Percentiles rank a stretch among this genome's conserved stretches.
phyloP scores from a whole-genome alignment of 2,888 invertebrate genomes.

The Xanthia icteritia region DNA sequence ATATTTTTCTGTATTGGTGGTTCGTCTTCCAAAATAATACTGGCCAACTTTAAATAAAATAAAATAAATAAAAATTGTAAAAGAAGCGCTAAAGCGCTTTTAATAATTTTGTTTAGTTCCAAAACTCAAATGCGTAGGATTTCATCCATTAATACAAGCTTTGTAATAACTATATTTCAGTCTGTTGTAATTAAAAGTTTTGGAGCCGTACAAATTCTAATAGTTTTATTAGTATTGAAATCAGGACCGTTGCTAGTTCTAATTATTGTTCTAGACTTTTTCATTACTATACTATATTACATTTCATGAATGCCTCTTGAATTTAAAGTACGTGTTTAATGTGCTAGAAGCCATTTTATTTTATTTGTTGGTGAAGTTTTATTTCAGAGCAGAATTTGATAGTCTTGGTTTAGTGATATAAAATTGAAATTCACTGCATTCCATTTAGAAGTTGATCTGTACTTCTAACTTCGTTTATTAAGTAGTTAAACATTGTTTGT shows the following conservation, averaged over 20 bases:
- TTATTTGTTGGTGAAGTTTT: conserved; percentile 7
- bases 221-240: conserved; percentile 27
- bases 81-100: not conserved
- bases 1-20: no score
- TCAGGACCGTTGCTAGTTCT: conserved; percentile 12
- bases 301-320: conserved; percentile 13
- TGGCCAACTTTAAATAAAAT: not conserved
- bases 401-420: not conserved
- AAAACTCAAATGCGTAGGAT: not conserved
- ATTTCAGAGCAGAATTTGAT: not conserved
- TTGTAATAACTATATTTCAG: conserved; percentile 17
- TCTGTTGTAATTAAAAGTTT: conserved; percentile 33
- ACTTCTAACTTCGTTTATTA: not conserved
- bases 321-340: conserved; percentile 30
- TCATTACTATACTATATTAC: no score
- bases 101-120: not conserved
- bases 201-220: not conserved
- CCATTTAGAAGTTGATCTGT: not conserved
- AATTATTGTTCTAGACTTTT: conserved; percentile 38
- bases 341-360: conserved; percentile 19
- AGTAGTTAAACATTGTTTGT: not conserved
- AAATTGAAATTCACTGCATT: not conserved
- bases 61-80: not conserved
- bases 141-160: conserved; percentile 1
- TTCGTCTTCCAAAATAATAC: not conserved